A percentile compares a stretch with the other conserved stretches of the same genome.
Evolutionary conservation across 2,113 vertebrate genomes (phyloP).

Genomic region (Channa maculata): DNA sequence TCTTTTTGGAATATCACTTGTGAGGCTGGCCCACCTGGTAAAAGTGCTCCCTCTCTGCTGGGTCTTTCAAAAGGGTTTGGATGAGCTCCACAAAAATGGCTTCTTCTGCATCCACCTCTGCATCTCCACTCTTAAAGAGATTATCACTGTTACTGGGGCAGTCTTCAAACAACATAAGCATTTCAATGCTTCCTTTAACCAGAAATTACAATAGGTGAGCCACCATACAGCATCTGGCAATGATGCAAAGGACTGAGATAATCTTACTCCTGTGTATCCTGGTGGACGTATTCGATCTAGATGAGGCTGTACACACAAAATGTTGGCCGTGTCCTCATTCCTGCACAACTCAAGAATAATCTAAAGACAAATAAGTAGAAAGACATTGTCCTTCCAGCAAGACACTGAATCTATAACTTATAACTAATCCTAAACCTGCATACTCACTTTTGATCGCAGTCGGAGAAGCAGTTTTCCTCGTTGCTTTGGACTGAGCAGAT

Average conservation of each 20-base stretch:
- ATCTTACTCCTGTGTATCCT: constrained; percentile 59
- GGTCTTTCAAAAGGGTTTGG: constrained; percentile 69
- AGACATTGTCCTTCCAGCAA: background rate
- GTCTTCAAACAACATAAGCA: background rate
- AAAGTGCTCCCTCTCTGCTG: constrained; percentile 69
- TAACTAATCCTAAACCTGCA: background rate
- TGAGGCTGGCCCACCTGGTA: constrained; percentile 58
- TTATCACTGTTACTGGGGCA: background rate
- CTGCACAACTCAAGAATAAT: constrained; percentile 72
- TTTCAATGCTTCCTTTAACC: background rate
- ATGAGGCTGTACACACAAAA: constrained; percentile 54
- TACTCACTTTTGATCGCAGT: constrained; percentile 81
- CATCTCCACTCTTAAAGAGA: constrained; percentile 68
- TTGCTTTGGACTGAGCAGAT: constrained; percentile 80
- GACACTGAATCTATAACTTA: background rate
- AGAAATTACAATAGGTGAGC: background rate
- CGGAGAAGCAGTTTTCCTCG: constrained; percentile 80
- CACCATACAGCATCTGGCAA: background rate
- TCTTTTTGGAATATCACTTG: too few species aligned
- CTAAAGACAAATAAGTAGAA: constrained; percentile 27
- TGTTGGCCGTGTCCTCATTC: constrained; percentile 53
- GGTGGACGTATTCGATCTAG: constrained; percentile 63
- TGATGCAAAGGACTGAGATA: background rate
- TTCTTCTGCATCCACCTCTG: constrained; percentile 72
- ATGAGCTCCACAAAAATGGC: constrained; percentile 67